Evolutionary conservation across 2,888 invertebrate species (phyloP).

Genomic region (Ephialtes manifestator): DNA sequence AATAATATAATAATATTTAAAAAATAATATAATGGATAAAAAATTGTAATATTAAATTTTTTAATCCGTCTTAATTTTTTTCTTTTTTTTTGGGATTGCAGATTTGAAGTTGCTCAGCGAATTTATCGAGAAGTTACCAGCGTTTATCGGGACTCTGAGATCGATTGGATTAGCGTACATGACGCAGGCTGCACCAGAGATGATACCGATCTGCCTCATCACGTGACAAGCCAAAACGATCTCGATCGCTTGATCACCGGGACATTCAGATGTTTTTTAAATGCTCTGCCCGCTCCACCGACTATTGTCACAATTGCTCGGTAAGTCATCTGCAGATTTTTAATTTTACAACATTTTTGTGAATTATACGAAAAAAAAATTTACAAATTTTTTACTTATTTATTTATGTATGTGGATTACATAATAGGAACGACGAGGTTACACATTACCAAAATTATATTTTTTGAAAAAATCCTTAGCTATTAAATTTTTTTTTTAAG

Average conservation of each 20-base stretch:
- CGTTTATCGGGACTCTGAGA: constrained; percentile 88
- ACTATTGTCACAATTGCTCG: constrained; percentile 92
- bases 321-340: constrained; percentile 62
- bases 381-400: too few species aligned
- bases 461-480: too few species aligned
- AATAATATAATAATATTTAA: too few species aligned
- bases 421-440: too few species aligned
- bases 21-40: too few species aligned
- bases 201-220: constrained; percentile 94
- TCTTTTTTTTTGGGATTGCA: constrained; percentile 66
- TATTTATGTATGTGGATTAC: too few species aligned
- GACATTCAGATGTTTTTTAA: constrained; percentile 88
- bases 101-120: constrained; percentile 78
- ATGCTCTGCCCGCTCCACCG: constrained; percentile 88
- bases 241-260: constrained; percentile 88
- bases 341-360: neutral
- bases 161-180: constrained; percentile 93
- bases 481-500: too few species aligned
- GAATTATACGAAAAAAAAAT: neutral
- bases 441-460: too few species aligned
- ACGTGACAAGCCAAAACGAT: constrained; percentile 91
- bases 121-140: constrained; percentile 77
- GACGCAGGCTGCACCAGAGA: constrained; percentile 96
- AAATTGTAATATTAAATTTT: neutral
- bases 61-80: neutral